These are phyloP conservation scores for Ericerus pela DNA, from an alignment of 1,140 invertebrate genomes.

Conservation along the genomic window DNA sequence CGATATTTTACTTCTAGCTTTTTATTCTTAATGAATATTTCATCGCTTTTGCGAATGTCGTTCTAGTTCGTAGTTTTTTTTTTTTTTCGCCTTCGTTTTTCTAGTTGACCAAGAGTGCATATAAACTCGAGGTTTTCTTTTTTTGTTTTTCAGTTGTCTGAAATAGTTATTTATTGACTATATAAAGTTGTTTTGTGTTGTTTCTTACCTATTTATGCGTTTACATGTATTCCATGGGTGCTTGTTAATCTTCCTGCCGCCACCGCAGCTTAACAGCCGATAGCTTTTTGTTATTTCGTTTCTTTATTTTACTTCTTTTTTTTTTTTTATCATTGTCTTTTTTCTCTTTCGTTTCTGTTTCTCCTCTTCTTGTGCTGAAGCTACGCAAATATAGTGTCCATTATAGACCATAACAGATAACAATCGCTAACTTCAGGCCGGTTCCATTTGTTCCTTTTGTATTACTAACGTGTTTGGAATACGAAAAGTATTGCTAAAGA, in stretches of 20 bases:
- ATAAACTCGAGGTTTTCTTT: not conserved
- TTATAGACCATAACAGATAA: constrained; percentile 7
- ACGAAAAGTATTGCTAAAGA: constrained; percentile 9
- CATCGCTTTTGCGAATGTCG: not conserved
- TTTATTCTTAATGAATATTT: not conserved
- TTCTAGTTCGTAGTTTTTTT: not conserved
- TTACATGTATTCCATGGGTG: constrained; percentile 9
- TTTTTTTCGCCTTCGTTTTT: not conserved
- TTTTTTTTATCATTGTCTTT: not conserved
- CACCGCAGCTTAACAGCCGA: not conserved
- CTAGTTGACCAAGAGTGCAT: not conserved
- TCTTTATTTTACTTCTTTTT: not conserved
- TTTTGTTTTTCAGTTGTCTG: constrained; percentile 6
- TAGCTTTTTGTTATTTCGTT: not conserved
- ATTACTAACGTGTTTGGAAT: constrained; percentile 10
- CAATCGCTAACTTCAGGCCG: constrained; percentile 7
- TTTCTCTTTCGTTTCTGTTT: not conserved
- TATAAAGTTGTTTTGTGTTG: constrained; percentile 12
- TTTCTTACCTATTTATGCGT: constrained; percentile 12
- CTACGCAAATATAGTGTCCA: constrained; percentile 4
- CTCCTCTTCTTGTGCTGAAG: not conserved
- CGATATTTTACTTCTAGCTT: not conserved
- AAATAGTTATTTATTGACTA: constrained; percentile 2
- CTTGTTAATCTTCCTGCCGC: constrained; percentile 7
- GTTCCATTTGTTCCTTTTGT: constrained; percentile 10